Evolutionary conservation across 2,113 vertebrate genomes (phyloP), one percentile per base, ranked within the genome.

Genomic region (Gymnogyps californianus): DNA sequence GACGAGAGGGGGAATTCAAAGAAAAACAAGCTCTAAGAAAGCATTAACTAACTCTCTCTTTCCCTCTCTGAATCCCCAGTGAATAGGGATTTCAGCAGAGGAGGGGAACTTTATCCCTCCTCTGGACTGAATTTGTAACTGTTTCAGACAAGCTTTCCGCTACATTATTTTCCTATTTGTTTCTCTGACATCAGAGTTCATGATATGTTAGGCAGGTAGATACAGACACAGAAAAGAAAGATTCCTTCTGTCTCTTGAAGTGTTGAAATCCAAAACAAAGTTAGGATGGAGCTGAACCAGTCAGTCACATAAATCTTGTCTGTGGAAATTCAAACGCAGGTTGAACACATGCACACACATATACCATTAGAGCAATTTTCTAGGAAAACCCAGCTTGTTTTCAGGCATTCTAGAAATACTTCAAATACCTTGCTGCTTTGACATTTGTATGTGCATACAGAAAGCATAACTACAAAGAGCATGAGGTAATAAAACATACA

Each of bases 11-110:
- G 72, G 61, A 91, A 97, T 75, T 94, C 42, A 96, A 97, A 95
- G 85, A 20, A 90, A 97, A 97, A 96, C 76, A 94, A 78, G 46
- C 85, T 93, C 82, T 82, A 81, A 83, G 87, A 87, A 94, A 97
- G 82, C 69, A 88, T 86, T 97, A 90, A 64, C 83, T 94, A 89
- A 52, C 36, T 64, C 21, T 65, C 36, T 44, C 57, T 78, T 84
- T 66, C 55, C 66, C 22, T 51, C 26, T 80, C 40, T 66, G 59
- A 80, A 66, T 83, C 54, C 47, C 51, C 38, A 57, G 59, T 46
- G 67, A 95, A 78, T 36, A 92, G 29, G 46, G 74, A 89, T 95
- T 94, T 95, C 58, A 89, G 64, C 67, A 92, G 77, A 42, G 46
- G 46, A 84, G 29, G 58, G 69, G 31, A 95, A 92, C 26, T 67